Evolutionary conservation across 1,140 invertebrate species (phyloP), one percentile per base, ranked within the genome.

Genomic region (Zaprionus kolodkinae): DNA sequence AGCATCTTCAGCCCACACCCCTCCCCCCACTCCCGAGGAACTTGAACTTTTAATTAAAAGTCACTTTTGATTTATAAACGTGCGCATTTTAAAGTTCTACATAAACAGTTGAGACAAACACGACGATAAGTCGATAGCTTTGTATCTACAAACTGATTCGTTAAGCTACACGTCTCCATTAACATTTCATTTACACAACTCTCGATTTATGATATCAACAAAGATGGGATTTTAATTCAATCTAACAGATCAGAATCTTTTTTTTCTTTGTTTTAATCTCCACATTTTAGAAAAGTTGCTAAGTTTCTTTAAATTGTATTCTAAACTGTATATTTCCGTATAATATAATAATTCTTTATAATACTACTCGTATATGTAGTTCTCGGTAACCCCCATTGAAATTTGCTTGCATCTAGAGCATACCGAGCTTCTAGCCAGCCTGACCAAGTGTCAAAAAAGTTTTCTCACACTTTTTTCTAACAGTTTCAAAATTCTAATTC

Each of bases 31-130:
- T 61, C 56, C 66, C 70, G 52, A 15, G 69, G 55, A 60, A 62
- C 69, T 78, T 87, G 71, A 88, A 88, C 85, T 88, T 88, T 88
- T 88, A 88, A 88, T 88, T 88, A 88, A 88, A 88, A 88, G 84
- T 88, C 84, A 88, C 86, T 89, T 88, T 88, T 88, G 84, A 88
- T 88, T 89, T 88, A 88, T 85, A 86, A 86, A 81, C 70, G 66
- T 78, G 43, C 81, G 76, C 79, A 78, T 79, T 87, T 82, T 72
- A 69, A 64, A 77, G 77, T 74, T 82, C 78, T 59, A 57, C 82
- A 71, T 86, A 72, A 81, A 69, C 76, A 79, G 79, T 21, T 1
- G 65, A 70, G 57, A 35, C 68, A 43, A 79, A 50, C 52, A 15
- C 72, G 62, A 15, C 72, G 62, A 60, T 71, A 57, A 62, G 57